Evolutionary conservation across 2,888 invertebrate genomes (phyloP).

Genomic region (Drepanosiphum platanoidis): DNA sequence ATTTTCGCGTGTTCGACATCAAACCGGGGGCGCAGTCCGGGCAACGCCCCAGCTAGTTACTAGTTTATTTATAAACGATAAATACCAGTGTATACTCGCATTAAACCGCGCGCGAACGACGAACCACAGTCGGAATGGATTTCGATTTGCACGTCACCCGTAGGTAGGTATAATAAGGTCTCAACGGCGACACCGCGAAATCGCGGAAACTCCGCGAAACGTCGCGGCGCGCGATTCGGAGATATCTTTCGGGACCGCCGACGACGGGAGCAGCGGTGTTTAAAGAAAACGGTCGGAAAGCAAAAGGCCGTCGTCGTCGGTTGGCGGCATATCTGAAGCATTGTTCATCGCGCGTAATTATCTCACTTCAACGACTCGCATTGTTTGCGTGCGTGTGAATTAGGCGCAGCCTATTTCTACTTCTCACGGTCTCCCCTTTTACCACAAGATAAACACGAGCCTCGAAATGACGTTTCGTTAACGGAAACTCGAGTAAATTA

Average conservation of each 20-base stretch:
- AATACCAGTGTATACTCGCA: no score
- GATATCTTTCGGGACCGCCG: neutral
- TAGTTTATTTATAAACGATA: no score
- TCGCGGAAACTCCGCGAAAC: neutral
- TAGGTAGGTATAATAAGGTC: neutral
- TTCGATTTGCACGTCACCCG: neutral
- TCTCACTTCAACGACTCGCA: slow-evolving; percentile 28
- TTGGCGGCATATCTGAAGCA: slow-evolving; percentile 11
- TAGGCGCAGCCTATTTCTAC: neutral
- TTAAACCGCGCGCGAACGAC: no score
- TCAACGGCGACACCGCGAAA: neutral
- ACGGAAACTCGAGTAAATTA: no score
- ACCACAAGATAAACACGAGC: neutral
- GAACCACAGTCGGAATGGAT: no score
- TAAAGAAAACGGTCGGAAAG: neutral
- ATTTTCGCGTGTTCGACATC: no score
- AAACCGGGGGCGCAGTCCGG: no score
- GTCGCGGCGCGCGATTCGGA: neutral
- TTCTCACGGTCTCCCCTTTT: neutral
- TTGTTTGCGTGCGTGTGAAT: slow-evolving; percentile 11
- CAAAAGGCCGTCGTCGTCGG: neutral
- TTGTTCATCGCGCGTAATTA: slow-evolving; percentile 39
- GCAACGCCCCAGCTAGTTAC: no score
- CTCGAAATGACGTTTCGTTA: neutral
- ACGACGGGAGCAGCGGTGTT: neutral